Conservation (phyloP, 2,888 invertebrate genomes). For the Acrobasis consociella region DNA sequence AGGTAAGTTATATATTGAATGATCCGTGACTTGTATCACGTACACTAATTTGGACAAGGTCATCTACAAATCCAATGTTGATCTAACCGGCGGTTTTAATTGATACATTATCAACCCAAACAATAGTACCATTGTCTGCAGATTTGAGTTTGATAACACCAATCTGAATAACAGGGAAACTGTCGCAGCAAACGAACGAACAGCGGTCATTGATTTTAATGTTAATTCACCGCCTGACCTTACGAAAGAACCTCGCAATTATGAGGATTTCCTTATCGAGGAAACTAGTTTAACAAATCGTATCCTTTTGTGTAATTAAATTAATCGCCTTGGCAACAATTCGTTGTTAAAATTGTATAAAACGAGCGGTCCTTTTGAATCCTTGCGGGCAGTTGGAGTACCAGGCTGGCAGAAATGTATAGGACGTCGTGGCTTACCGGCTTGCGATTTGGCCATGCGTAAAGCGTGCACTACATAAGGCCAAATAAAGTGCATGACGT, state of each 20-base stretch:
- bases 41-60: neutral
- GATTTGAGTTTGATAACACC: constrained; percentile 11
- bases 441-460: constrained; percentile 40
- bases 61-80: neutral
- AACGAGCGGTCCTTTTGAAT: constrained; percentile 54
- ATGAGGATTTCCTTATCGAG: constrained; percentile 23
- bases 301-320: constrained; percentile 20
- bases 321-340: constrained; percentile 28
- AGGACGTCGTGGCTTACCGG: constrained; percentile 63
- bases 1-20: too few relatives aligned
- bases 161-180: neutral
- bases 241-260: constrained; percentile 23
- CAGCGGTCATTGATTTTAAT: constrained; percentile 19
- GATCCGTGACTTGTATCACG: neutral
- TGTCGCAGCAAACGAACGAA: constrained; percentile 11
- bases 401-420: constrained; percentile 59
- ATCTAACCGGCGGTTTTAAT: neutral
- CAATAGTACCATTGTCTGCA: neutral
- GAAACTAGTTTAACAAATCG: constrained; percentile 26
- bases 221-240: constrained; percentile 15
- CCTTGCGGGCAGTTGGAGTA: constrained; percentile 64
- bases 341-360: constrained; percentile 30
- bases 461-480: constrained; percentile 69
- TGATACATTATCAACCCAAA: neutral
- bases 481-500: constrained; percentile 74